Evolutionary conservation across 2,113 vertebrate genomes (phyloP), one percentile per base, ranked within the genome.

Genomic region (Rhizomys pruinosus): DNA sequence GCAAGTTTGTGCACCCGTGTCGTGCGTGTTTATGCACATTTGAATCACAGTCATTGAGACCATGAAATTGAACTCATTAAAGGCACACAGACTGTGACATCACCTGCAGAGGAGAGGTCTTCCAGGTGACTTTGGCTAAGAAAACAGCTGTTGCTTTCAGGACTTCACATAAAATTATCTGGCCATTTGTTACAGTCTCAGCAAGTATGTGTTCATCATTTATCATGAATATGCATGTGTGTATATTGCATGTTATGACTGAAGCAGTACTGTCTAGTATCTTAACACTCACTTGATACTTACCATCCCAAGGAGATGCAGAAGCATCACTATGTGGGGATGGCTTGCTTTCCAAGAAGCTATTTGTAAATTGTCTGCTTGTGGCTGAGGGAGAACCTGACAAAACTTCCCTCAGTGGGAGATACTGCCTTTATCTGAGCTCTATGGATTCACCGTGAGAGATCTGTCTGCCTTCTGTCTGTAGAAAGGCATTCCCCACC

Each of bases 401-500:
- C 0, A 39, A 32, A 69, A 39, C 2, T 52, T 19, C 15, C 32
- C 3, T 3, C 1, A 9, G 27, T 3, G 61, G 32, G 22, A 22
- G 29, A 39, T 17, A 25, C 9, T 17, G 2, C 4, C n/a, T 63
- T 63, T 15, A 32, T n/a, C 32, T 19, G 23, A 37, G 68, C n/a
- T 47, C 57, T 27, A 13, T 69, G 37, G 63, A 22, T n/a, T 27
- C 22, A 32, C 10, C 6, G 1, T 22, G 63, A 34, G 5, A 20
- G 19, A 4, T 32, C 1, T 59, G 17, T 5, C 2, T 7, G 23
- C 32, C 20, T 55, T 17, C 29, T 29, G 13, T n/a, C 44, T 47
- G 8, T 3, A 8, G 3, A 27, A 44, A 72, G 34, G 20, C 57
- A 4, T 27, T 42, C 32, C 12, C 44, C 25, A 29, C 0, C 1